A percentile compares a stretch with the other conserved stretches of the same genome.
Conservation (phyloP, 2,113 vertebrate genomes). For the Phylloscopus trochilus region DNA sequence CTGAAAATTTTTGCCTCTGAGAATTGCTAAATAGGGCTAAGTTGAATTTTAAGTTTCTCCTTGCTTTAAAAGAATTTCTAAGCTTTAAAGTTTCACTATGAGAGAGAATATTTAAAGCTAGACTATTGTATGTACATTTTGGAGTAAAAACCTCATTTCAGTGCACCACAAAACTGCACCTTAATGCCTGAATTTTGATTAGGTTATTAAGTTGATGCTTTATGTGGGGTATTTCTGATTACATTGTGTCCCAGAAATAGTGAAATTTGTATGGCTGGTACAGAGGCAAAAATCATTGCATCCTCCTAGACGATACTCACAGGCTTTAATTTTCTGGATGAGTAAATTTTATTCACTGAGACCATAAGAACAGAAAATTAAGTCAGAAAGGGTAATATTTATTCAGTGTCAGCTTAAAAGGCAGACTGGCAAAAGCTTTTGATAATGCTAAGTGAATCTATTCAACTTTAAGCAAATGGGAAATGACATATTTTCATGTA, state of each 20-base stretch:
- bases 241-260: neutral
- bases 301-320: neutral
- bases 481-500: neutral
- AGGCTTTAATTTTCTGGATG: conserved; percentile 54
- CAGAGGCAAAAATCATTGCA: neutral
- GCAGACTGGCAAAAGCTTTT: neutral
- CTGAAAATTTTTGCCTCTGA: neutral
- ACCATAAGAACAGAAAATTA: conserved; percentile 14
- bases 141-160: neutral
- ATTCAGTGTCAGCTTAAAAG: conserved; percentile 25
- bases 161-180: neutral
- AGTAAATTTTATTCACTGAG: conserved; percentile 44
- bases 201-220: neutral
- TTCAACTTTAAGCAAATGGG: neutral
- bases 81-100: neutral
- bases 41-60: neutral
- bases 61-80: neutral
- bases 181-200: neutral
- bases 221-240: neutral
- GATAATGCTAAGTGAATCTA: neutral
- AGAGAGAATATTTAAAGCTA: neutral
- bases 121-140: neutral
- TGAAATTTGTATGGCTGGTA: neutral
- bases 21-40: neutral
- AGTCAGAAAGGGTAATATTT: conserved; percentile 22